Evolutionary conservation across 2,113 vertebrate species (phyloP).

Genomic region (Eudyptes chrysolophus): DNA sequence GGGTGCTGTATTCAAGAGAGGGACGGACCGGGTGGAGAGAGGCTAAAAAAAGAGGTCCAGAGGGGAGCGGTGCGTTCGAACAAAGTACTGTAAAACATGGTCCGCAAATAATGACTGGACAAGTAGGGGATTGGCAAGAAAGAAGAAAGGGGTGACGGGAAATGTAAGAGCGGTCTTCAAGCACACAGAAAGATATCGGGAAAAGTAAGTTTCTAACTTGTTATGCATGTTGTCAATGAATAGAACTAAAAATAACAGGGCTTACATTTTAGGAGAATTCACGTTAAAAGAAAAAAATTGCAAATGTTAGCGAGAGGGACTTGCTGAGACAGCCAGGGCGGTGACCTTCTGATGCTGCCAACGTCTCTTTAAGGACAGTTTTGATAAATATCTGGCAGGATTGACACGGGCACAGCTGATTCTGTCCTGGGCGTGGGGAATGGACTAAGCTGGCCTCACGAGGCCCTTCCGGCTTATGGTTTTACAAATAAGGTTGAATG

Average conservation of each 20-base stretch:
- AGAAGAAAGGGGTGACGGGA: neutral
- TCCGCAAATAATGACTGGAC: neutral
- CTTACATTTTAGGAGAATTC: neutral
- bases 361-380: neutral
- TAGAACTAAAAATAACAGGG: neutral
- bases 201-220: neutral
- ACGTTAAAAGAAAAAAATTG: neutral
- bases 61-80: neutral
- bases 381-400: neutral
- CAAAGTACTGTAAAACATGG: neutral
- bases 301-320: fast-evolving
- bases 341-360: neutral
- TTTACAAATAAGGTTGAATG: neutral
- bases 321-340: neutral
- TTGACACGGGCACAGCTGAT: neutral
- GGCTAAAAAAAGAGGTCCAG: neutral
- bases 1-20: neutral
- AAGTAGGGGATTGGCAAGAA: too few relatives aligned
- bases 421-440: neutral
- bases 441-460: neutral
- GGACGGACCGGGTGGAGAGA: too few relatives aligned
- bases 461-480: neutral
- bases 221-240: neutral
- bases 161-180: neutral
- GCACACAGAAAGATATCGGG: neutral